Base-by-base conservation (phyloP, 1,140 invertebrate genomes). In the Frieseomelitta varia region DNA sequence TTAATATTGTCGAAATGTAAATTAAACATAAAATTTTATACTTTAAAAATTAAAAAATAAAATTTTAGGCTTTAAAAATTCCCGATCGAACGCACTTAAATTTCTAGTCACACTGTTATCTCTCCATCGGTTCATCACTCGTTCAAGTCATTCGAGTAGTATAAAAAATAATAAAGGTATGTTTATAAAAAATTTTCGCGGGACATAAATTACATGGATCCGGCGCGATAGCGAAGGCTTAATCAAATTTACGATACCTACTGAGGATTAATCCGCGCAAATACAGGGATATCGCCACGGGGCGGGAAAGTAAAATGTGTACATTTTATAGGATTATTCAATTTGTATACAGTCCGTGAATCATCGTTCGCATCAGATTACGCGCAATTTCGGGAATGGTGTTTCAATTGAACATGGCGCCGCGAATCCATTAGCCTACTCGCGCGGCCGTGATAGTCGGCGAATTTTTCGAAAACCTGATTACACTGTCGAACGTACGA, bases 401-500 rank as follows among this genome's bases (percentile, higher is more conserved):
- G 39, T 83, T 83, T 78, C 81, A 83, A 63, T 68, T 85, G 74
- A 87, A 84, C 73, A 65, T 27, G 61, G 58, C 85, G 53, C 55
- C 68, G 75, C 61, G 81, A 71, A 71, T 67, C 72, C 77, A 85
- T 88, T 88, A 88, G 30, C 21, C 56, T 47, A 67, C 24, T 72
- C 58, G 67, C 51, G 27, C 47, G 34, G 47, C 39, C 67, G 68
- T 56, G 63, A 69, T 65, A 47, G 24, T 68, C 51, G 14, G 61
- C 3, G 63, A 79, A 79, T 87, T 87, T 87, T 87, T 87, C 69
- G 56, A 73, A 75, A 87, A 84, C n/a, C 76, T 87, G 86, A 87
- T 87, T 79, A 87, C 86, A 81, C 67, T 58, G 67, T 78, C n/a
- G 65, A 24, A 58, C 68, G 39, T 63, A 86, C 58, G 85, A 55